A percentile compares a stretch with the other conserved stretches of the same genome.
phyloP scores from a whole-genome alignment of 2,113 vertebrate species.

The Phocoena phocoena region DNA sequence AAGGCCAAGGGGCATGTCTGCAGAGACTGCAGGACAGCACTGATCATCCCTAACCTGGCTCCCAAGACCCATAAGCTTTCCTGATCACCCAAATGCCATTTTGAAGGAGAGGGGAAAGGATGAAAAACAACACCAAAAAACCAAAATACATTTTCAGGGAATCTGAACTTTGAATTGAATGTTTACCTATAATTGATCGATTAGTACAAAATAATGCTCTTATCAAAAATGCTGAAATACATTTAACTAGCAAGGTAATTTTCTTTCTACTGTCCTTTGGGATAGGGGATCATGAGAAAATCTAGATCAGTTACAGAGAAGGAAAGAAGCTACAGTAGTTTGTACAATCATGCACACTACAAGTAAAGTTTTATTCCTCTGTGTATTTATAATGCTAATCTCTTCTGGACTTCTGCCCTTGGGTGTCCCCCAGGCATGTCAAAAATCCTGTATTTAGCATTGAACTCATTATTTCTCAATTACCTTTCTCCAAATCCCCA shows the following conservation, averaged over 20 bases:
- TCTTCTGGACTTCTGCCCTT: not conserved
- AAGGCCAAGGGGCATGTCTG: not conserved
- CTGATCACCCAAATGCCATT: not conserved
- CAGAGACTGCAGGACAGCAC: not conserved
- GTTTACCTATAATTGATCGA: not conserved
- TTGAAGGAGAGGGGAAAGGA: not conserved
- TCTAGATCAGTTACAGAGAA: not conserved
- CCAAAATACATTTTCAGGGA: not conserved
- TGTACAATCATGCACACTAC: not conserved
- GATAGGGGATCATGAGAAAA: not conserved
- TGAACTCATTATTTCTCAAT: not conserved
- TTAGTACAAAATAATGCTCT: not conserved
- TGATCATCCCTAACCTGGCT: not conserved
- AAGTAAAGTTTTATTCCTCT: not conserved
- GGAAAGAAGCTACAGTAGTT: not conserved
- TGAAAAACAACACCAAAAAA: not conserved
- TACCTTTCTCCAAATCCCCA: not conserved
- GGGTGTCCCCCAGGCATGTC: too few species aligned
- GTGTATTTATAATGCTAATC: not conserved
- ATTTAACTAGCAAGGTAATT: not conserved
- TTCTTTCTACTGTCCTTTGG: not conserved
- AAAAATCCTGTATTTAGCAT: not conserved
- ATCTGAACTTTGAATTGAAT: not conserved
- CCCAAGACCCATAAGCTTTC: not conserved
- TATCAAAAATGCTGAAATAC: not conserved